A percentile compares a stretch with the other conserved stretches of the same genome.
phyloP scores from a whole-genome alignment of 1,140 invertebrate genomes.

The Metaphire vulgaris region DNA sequence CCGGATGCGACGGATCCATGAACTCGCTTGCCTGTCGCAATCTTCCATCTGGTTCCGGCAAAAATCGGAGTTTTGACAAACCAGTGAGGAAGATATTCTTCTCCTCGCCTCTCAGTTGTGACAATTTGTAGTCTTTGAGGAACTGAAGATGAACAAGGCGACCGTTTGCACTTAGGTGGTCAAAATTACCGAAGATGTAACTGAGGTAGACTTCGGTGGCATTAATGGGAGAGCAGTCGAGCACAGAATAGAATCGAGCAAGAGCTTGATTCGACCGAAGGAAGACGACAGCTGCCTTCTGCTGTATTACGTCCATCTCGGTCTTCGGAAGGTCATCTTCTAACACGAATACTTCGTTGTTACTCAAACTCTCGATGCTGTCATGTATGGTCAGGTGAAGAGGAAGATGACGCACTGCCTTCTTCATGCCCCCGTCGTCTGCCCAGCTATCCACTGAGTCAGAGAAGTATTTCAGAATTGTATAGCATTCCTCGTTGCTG shows the following conservation, averaged over 20 bases:
- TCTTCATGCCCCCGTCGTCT: slow-evolving; percentile 8
- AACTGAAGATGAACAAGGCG: slow-evolving; percentile 20
- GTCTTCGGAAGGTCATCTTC: slow-evolving; percentile 18
- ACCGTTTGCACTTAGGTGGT: slow-evolving; percentile 11
- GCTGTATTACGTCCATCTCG: slow-evolving; percentile 24
- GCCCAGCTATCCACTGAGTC: slow-evolving; percentile 17
- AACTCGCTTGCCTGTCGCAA: slow-evolving; percentile 10
- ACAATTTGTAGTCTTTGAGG: slow-evolving; percentile 17
- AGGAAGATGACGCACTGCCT: slow-evolving; percentile 13
- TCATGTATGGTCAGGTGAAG: slow-evolving; percentile 22
- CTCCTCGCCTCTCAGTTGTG: slow-evolving; percentile 12
- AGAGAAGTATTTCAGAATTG: slow-evolving; percentile 27
- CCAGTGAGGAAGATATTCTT: slow-evolving; percentile 7
- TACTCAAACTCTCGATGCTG: slow-evolving; percentile 6
- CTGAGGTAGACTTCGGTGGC: slow-evolving; percentile 17
- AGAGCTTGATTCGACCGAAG: slow-evolving; percentile 14
- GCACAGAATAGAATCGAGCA: slow-evolving; percentile 1
- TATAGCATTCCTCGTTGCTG: slow-evolving; percentile 23
- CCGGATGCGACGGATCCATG: slow-evolving; percentile 23
- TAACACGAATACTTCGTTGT: slow-evolving; percentile 8
- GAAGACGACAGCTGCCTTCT: slow-evolving; percentile 16
- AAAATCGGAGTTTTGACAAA: slow-evolving; percentile 10
- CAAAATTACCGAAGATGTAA: slow-evolving; percentile 24
- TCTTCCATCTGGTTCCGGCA: slow-evolving; percentile 13
- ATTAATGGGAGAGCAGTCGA: slow-evolving; percentile 9